These are phyloP conservation scores for Pelmatolapia mariae DNA, from an alignment of 2,113 vertebrate species.

Conservation along the genomic window DNA sequence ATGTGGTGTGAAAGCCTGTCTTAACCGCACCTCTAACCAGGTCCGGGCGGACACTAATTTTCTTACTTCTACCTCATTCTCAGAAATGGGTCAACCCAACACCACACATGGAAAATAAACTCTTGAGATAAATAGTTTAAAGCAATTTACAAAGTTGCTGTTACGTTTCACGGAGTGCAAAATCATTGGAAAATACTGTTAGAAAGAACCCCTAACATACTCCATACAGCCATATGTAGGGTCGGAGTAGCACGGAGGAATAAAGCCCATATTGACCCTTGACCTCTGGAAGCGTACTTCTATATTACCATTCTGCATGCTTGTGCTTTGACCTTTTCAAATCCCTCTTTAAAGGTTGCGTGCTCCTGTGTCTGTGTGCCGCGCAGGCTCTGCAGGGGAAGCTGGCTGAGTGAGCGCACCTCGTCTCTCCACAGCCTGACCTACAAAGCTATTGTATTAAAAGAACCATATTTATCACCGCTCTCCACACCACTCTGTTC, in stretches of 20 bases:
- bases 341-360: slow-evolving; percentile 71
- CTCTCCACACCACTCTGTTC: slow-evolving; percentile 37
- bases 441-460: slow-evolving; percentile 75
- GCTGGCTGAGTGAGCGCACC: slow-evolving; percentile 41
- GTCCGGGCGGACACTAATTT: slow-evolving; percentile 50
- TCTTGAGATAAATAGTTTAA: neutral
- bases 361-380: slow-evolving; percentile 53
- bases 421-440: slow-evolving; percentile 59
- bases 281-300: slow-evolving; percentile 50
- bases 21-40: slow-evolving; percentile 53
- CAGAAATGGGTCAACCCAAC: slow-evolving; percentile 58
- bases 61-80: slow-evolving; percentile 21
- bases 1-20: slow-evolving; percentile 17
- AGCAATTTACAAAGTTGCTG: neutral
- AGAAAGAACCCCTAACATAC: neutral
- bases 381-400: slow-evolving; percentile 38
- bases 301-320: slow-evolving; percentile 68
- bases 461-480: slow-evolving; percentile 67
- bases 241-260: neutral
- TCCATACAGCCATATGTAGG: neutral
- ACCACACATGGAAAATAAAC: neutral
- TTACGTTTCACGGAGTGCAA: neutral
- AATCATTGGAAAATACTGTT: neutral
- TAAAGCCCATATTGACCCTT: slow-evolving; percentile 55
- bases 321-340: slow-evolving; percentile 71